Percentiles rank a stretch among this genome's conserved stretches.
Evolutionary conservation across 2,113 vertebrate genomes (phyloP).

Genomic region (crab-eating macaque (Macaca fascicularis)): T2T-MFA8v1.1 NC_088380.1:32695001-32695500

Average conservation of each 20-base stretch:
- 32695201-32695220: background rate
- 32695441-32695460: background rate
- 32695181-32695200: background rate
- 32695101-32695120: background rate
- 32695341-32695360: background rate
- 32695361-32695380: background rate
- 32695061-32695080: background rate
- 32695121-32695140: background rate
- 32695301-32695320: background rate
- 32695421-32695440: background rate
- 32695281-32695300: background rate
- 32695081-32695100: background rate
- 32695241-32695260: no score
- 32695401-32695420: background rate
- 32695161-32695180: background rate
- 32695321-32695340: no score
- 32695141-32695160: background rate
- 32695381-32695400: background rate
- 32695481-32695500: background rate
- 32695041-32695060: background rate
- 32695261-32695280: background rate
- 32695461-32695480: background rate
- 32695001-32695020: background rate
- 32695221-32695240: accelerated
- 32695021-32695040: background rate